These are phyloP conservation scores for cat (Felis catus) DNA, from an alignment of 2,113 vertebrate species.

Conservation along the genomic window DNA sequence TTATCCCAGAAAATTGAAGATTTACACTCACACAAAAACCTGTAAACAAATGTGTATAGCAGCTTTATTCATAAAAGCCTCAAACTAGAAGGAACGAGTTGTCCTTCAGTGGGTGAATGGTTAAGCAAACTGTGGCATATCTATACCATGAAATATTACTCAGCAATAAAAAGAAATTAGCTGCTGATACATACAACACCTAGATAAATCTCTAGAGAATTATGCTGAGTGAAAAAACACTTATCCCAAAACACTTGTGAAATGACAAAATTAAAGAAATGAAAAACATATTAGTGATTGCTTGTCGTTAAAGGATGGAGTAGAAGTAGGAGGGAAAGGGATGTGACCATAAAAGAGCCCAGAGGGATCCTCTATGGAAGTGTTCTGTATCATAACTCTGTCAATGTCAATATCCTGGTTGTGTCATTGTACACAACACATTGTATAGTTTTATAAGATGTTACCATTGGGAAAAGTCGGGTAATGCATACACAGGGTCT, in stretches of 20 bases:
- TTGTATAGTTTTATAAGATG: neutral
- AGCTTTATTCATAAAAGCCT: neutral
- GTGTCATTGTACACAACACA: neutral
- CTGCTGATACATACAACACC: neutral
- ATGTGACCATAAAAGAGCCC: neutral
- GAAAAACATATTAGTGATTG: neutral
- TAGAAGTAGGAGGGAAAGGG: neutral
- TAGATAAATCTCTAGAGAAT: neutral
- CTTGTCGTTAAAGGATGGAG: no score
- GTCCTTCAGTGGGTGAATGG: neutral
- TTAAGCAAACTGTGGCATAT: neutral
- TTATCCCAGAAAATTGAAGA: neutral
- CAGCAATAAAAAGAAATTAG: neutral
- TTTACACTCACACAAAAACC: neutral
- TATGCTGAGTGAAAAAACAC: neutral
- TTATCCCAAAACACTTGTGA: neutral
- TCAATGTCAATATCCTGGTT: no score
- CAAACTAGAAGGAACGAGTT: neutral
- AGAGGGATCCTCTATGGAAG: no score
- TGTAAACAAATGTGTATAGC: neutral
- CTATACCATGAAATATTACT: neutral
- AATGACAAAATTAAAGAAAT: neutral
- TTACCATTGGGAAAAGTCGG: neutral
- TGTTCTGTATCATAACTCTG: neutral
- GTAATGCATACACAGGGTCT: neutral